Evolutionary conservation across 2,888 invertebrate genomes (phyloP), one percentile per base, ranked within the genome.

Genomic region (Tortricodes alternella): DNA sequence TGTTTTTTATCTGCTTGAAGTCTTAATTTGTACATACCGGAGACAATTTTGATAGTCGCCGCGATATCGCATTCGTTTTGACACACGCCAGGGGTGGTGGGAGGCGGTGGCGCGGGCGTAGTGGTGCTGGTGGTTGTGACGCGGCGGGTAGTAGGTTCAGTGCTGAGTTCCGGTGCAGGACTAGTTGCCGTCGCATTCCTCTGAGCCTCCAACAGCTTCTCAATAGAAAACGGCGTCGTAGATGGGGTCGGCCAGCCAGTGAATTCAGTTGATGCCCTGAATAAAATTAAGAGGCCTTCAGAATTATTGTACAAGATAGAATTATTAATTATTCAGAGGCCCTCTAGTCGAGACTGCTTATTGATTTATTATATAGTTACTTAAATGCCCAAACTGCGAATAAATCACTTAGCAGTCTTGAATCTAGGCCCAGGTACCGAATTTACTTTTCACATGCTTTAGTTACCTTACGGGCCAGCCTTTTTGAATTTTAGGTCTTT

Each of bases 221-320:
- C 96, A 55, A 96, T 95, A 0, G 96, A 96, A 65, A 96, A 94
- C 0, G 96, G 96, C 0, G 96, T 96, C 0, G 97, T 96, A 1
- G 97, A 95, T 4, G 96, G 94, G 0, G 96, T 95, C 8, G 97
- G 96, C 97, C 97, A 97, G 11, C 97, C 97, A 9, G 96, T 97
- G 70, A 97, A 97, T 80, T 96, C 96, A 13, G 97, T 97, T 6
- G 96, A 96, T 16, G 94, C 95, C 83, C 96, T 95, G 71, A 34
- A 85, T n/a, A n/a, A n/a, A n/a, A n/a, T n/a, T n/a, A n/a, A n/a
- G n/a, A n/a, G n/a, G n/a, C n/a, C n/a, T n/a, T n/a, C n/a, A n/a
- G n/a, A n/a, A n/a, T n/a, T n/a, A n/a, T n/a, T n/a, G n/a, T n/a
- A n/a, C n/a, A n/a, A n/a, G n/a, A n/a, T n/a, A n/a, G n/a, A n/a